Percentiles rank a stretch among this genome's conserved stretches.
Evolutionary conservation across 2,113 vertebrate genomes (phyloP).

Genomic region (Psettodes erumei): DNA sequence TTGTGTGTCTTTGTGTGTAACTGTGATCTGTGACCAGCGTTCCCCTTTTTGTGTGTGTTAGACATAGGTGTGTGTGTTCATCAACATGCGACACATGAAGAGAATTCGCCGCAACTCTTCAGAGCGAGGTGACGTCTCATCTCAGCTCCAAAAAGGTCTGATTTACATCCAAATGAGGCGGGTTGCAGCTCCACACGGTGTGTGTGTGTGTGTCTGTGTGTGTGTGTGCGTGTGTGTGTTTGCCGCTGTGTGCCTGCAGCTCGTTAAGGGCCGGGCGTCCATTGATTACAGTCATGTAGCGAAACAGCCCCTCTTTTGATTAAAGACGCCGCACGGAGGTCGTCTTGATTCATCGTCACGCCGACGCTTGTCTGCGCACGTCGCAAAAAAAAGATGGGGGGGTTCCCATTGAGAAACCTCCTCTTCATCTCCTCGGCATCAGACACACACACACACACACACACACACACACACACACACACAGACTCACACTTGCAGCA

Average conservation of each 20-base stretch:
- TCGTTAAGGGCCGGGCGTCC: constrained; percentile 38
- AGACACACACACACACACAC: neutral
- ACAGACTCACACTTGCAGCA: constrained; percentile 1
- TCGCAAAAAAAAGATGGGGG: constrained; percentile 15
- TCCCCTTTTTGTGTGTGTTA: no score
- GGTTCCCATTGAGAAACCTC: constrained; percentile 20
- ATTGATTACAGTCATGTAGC: constrained; percentile 64
- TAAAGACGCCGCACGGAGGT: constrained; percentile 30
- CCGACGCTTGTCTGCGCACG: constrained; percentile 36
- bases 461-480: constrained; percentile 16
- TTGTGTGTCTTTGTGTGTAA: no score
- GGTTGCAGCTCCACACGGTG: neutral
- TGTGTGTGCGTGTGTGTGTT: constrained; percentile 5
- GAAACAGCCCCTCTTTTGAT: constrained; percentile 47
- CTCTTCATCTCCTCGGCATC: constrained; percentile 10
- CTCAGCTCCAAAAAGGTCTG: constrained; percentile 25
- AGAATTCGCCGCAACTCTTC: neutral
- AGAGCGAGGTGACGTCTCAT: constrained; percentile 19
- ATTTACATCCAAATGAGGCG: constrained; percentile 52
- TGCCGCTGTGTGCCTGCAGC: constrained; percentile 41
- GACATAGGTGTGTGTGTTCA: no score
- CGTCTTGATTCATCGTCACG: constrained; percentile 35
- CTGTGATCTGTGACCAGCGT: no score
- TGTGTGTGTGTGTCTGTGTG: constrained; percentile 10
- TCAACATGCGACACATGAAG: no score